These are phyloP conservation scores for Listrodromus nycthemerus DNA, from an alignment of 2,888 invertebrate genomes.

Conservation along the genomic window DNA sequence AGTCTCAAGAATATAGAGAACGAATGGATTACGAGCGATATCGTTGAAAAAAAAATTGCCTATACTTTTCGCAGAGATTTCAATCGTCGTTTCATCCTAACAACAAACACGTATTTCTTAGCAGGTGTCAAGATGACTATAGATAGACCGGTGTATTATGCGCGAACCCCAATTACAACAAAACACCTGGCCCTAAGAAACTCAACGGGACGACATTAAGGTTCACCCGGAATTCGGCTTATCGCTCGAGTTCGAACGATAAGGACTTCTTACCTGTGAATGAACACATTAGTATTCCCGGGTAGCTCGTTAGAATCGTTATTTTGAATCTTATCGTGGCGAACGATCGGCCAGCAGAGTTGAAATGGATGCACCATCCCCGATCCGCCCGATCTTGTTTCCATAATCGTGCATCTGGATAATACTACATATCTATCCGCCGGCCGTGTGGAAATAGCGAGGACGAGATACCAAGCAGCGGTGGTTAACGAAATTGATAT, in stretches of 20 bases:
- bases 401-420: slow-evolving; percentile 28
- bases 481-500: slow-evolving; percentile 24
- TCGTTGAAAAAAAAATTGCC: background rate
- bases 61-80: slow-evolving; percentile 28
- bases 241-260: slow-evolving; percentile 63
- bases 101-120: background rate
- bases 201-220: slow-evolving; percentile 35
- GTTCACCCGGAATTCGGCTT: slow-evolving; percentile 49
- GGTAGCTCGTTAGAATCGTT: slow-evolving; percentile 55
- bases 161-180: background rate
- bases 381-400: slow-evolving; percentile 16
- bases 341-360: slow-evolving; percentile 29
- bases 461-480: background rate
- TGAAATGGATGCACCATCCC: slow-evolving; percentile 14
- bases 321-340: slow-evolving; percentile 25
- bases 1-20: slow-evolving; percentile 12
- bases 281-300: slow-evolving; percentile 72
- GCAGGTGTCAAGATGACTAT: background rate
- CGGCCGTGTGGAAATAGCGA: slow-evolving; percentile 12
- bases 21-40: slow-evolving; percentile 15
- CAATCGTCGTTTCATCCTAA: slow-evolving; percentile 41
- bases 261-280: slow-evolving; percentile 60
- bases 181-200: slow-evolving; percentile 39
- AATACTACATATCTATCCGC: background rate
- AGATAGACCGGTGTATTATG: background rate